Base-by-base conservation (phyloP, 2,113 vertebrate species). In the Melospiza melodia region DNA sequence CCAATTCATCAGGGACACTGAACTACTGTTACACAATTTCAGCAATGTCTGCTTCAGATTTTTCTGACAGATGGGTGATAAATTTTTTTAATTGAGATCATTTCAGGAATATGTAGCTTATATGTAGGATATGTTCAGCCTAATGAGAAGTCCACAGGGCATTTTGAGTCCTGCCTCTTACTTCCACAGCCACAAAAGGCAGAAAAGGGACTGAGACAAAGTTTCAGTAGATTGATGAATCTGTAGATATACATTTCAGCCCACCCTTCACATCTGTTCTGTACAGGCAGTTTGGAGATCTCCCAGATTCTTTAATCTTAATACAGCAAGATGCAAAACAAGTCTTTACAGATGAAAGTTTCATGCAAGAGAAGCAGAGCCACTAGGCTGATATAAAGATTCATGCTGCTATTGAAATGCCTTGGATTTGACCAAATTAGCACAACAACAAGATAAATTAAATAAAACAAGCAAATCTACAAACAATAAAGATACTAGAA, bases 281-380 rank as follows among this genome's bases (percentile, higher is more conserved):
- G 25, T 74, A 77, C 55, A 54, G 48, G n/a, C 33, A 28, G 66
- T 61, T 72, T 91, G 74, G 84, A 96, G 72, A 85, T 89, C 89
- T 80, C 91, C 71, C 93, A 94, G 81, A 43, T 86, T 90, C 43
- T 91, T 94, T 82, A 79, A 81, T 87, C 88, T 82, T 76, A 48
- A 72, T 80, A 84, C 51, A 94, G 83, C 27, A 80, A 48, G 54
- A 77, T 41, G 73, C 62, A 27, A 95, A 97, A 54, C 49, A 69
- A 94, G 62, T 33, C 44, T 76, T 85, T 82, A 79, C 28, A 87
- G 58, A 92, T 54, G 35, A 87, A 90, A 91, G 71, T 78, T 94
- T 44, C 49, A 48, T 17, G 61, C 68, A 73, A 77, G 12, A 43
- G 48, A 77, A 78, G 48, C 16, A 58, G 37, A 91, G 33, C 37